These are phyloP conservation scores for Vesta saturnalis DNA, from an alignment of 2,888 invertebrate genomes.

Conservation along the genomic window DNA sequence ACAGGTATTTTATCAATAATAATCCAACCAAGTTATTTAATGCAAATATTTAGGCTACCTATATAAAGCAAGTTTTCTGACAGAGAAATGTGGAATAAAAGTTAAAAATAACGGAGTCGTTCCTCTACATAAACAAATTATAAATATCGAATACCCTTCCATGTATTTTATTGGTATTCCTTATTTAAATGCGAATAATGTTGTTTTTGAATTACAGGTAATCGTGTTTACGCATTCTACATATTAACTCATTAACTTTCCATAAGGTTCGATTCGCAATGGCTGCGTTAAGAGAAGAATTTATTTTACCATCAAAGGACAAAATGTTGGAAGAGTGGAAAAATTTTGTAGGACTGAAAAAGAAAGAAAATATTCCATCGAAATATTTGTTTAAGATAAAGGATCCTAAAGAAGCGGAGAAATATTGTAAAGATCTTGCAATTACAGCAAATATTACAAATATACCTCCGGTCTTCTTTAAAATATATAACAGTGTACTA, in stretches of 20 bases:
- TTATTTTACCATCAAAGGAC: constrained; percentile 69
- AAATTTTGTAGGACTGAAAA: constrained; percentile 68
- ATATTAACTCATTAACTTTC: constrained; percentile 27
- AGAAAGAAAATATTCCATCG: constrained; percentile 69
- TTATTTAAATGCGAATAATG: neutral
- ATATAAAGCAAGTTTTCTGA: neutral
- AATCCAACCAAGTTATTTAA: neutral
- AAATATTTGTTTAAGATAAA: constrained; percentile 80
- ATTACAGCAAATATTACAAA: constrained; percentile 69
- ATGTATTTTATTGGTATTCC: constrained; percentile 2
- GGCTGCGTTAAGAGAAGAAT: constrained; percentile 66
- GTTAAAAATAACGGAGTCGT: neutral
- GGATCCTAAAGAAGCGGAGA: constrained; percentile 67
- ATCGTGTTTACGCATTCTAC: too few relatives aligned
- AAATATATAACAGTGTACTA: constrained; percentile 76
- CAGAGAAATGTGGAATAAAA: neutral
- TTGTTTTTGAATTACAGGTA: neutral
- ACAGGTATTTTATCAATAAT: constrained; percentile 67
- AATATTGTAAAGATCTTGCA: constrained; percentile 77
- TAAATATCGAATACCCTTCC: neutral
- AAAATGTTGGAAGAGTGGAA: constrained; percentile 69
- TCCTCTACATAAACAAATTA: neutral
- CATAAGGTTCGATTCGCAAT: constrained; percentile 70
- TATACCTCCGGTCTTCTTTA: constrained; percentile 75
- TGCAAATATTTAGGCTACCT: neutral